Evolutionary conservation across 2,888 invertebrate species (phyloP).

Genomic region (Ophion costatus): DNA sequence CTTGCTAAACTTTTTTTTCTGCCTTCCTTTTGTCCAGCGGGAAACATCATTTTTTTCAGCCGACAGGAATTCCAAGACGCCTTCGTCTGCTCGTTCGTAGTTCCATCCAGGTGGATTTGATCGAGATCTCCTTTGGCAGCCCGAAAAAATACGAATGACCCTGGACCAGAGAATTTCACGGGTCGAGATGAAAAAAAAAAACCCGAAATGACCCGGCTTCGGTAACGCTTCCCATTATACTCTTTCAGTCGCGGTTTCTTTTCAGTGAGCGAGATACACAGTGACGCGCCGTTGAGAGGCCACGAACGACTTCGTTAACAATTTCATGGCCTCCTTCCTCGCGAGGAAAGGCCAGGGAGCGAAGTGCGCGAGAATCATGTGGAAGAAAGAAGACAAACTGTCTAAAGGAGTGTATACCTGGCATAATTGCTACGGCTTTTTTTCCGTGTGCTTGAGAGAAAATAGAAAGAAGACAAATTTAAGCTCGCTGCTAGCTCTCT

Average conservation of each 20-base stretch:
- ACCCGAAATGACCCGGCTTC: neutral
- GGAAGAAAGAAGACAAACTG: constrained; percentile 19
- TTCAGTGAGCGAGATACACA: neutral
- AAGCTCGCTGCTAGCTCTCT: constrained; percentile 19
- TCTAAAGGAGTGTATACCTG: neutral
- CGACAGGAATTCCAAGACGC: neutral
- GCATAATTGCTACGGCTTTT: constrained; percentile 14
- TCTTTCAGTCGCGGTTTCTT: neutral
- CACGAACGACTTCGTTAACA: constrained; percentile 29
- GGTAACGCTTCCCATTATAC: neutral
- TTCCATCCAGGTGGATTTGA: neutral
- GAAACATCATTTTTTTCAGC: neutral
- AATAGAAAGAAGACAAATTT: constrained; percentile 34
- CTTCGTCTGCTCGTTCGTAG: no score
- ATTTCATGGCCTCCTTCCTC: constrained; percentile 22
- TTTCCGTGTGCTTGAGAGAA: neutral
- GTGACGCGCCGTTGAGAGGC: neutral
- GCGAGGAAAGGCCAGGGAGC: neutral
- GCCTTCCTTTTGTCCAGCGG: constrained; percentile 5
- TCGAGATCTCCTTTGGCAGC: neutral
- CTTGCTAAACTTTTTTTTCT: constrained; percentile 29
- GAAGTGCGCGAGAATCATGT: constrained; percentile 4
- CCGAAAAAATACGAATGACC: neutral
- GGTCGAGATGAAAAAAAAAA: neutral
- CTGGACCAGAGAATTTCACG: neutral